Evolutionary conservation across 1,140 invertebrate genomes (phyloP).

Genomic region (Lepeophtheirus salmonis): DNA sequence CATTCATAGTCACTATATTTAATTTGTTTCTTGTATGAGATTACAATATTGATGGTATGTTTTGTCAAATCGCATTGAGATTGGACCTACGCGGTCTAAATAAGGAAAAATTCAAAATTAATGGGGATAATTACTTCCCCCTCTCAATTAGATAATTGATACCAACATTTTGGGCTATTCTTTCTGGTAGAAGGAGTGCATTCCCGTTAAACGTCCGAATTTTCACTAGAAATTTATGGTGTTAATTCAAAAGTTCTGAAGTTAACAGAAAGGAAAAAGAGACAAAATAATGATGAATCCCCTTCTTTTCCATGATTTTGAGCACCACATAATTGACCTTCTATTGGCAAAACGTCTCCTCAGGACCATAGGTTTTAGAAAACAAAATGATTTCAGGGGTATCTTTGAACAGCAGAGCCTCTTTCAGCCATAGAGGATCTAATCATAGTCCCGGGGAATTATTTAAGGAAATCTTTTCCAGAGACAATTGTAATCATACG

Average conservation of each 20-base stretch:
- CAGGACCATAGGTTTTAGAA: neutral
- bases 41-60: neutral
- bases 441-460: too few species aligned
- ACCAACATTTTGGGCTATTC: neutral
- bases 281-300: neutral
- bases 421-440: too few species aligned
- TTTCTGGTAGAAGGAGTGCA: neutral
- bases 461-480: too few species aligned
- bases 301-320: neutral
- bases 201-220: neutral
- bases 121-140: neutral
- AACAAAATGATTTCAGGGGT: neutral
- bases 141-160: neutral
- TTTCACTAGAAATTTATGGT: neutral
- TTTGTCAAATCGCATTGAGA: neutral
- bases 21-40: constrained; percentile 1
- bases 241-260: neutral
- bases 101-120: neutral
- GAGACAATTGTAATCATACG: too few species aligned
- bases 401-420: neutral
- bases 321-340: neutral
- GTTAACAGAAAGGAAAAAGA: neutral
- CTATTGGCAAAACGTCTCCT: neutral
- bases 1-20: constrained; percentile 33
- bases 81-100: neutral